These are phyloP conservation scores for Litocranius walleri DNA, from an alignment of 2,113 vertebrate species.

Conservation along the genomic window DNA sequence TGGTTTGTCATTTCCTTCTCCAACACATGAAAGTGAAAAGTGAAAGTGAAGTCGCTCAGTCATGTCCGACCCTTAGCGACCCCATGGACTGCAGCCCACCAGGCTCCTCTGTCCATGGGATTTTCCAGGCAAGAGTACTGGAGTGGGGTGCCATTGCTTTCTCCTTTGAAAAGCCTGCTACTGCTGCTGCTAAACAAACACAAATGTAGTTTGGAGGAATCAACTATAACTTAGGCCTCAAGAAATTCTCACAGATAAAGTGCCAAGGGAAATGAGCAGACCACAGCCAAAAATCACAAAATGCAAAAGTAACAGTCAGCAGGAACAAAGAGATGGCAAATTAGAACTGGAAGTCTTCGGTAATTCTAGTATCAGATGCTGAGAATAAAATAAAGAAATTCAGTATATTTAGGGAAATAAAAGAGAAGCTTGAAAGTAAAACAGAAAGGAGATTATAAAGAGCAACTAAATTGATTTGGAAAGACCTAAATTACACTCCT, in stretches of 20 bases:
- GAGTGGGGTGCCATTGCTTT: neutral
- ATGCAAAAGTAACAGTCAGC: neutral
- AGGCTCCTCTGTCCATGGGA: no score
- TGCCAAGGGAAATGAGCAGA: neutral
- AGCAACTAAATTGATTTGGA: neutral
- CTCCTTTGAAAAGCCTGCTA: neutral
- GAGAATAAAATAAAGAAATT: neutral
- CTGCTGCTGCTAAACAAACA: neutral
- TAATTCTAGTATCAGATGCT: neutral
- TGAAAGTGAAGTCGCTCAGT: no score
- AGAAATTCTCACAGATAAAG: neutral
- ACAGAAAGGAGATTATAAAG: neutral
- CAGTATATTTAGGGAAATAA: neutral
- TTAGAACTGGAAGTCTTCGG: neutral
- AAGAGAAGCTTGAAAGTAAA: neutral
- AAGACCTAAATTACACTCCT: neutral
- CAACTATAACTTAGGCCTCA: neutral
- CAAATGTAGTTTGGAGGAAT: neutral
- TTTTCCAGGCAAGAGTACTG: neutral
- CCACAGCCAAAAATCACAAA: neutral
- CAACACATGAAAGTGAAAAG: no score
- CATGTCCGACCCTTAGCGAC: fast-evolving
- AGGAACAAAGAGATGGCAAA: neutral
- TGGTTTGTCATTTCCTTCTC: no score
- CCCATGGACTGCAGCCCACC: no score